A percentile compares a stretch with the other conserved stretches of the same genome.
phyloP scores from a whole-genome alignment of 1,140 invertebrate species.

The Apis laboriosa region DNA sequence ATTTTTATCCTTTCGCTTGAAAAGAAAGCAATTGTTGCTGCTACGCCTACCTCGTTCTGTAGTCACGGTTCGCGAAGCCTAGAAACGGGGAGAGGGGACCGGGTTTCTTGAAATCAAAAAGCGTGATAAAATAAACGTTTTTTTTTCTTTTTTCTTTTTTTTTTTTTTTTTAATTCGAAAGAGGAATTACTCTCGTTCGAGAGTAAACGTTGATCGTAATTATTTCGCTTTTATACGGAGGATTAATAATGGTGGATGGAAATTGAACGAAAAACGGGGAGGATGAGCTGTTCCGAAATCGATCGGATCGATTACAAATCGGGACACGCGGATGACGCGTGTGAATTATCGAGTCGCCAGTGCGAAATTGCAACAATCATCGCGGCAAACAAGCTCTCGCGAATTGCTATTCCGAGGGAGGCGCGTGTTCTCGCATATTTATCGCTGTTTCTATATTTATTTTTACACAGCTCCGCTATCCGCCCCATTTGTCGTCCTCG shows the following conservation, averaged over 20 bases:
- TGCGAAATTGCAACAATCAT: constrained; percentile 28
- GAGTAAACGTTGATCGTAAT: background rate
- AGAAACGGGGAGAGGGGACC: too few relatives aligned
- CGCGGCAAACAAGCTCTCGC: constrained; percentile 11
- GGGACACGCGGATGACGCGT: background rate
- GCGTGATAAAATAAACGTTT: too few relatives aligned
- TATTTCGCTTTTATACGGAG: background rate
- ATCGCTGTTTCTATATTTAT: constrained; percentile 12
- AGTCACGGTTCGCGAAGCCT: background rate
- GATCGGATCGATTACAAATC: constrained; percentile 16
- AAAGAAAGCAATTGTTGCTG: background rate
- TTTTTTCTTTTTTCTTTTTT: background rate
- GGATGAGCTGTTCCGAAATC: background rate
- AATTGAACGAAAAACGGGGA: constrained; percentile 1
- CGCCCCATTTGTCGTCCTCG: background rate
- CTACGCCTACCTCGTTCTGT: background rate
- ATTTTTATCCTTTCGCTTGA: background rate
- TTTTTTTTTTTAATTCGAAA: background rate
- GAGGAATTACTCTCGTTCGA: too few relatives aligned
- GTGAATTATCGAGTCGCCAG: constrained; percentile 11
- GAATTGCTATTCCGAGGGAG: background rate
- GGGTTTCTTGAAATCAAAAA: background rate
- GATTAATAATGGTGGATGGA: background rate
- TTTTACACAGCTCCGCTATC: background rate
- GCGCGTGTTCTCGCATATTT: background rate